phyloP scores from a whole-genome alignment of 2,888 invertebrate species.

The Dicyrtoma fusca region DNA sequence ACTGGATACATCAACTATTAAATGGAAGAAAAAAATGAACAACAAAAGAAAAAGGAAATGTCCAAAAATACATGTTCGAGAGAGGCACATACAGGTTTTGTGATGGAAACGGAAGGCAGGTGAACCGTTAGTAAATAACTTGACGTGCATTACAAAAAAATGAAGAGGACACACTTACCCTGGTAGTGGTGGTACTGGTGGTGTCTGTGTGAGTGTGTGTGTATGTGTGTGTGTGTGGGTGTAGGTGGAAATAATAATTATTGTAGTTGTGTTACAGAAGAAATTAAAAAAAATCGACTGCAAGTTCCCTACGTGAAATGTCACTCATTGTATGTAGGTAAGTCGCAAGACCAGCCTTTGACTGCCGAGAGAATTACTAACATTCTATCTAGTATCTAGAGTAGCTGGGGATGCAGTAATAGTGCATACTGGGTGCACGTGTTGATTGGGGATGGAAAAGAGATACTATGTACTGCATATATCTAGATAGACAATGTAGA shows the following conservation, averaged over 20 bases:
- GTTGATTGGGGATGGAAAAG: background rate
- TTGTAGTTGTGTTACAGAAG: background rate
- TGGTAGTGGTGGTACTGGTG: no score
- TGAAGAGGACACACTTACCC: no score
- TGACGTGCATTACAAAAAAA: background rate
- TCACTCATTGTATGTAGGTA: no score
- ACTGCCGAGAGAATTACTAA: no score
- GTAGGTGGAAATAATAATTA: background rate
- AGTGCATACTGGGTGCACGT: no score
- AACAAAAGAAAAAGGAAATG: background rate
- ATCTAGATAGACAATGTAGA: background rate
- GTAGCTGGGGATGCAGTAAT: no score
- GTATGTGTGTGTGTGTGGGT: background rate
- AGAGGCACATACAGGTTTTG: background rate
- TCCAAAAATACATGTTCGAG: background rate
- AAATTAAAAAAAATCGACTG: background rate
- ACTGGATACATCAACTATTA: background rate
- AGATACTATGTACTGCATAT: background rate
- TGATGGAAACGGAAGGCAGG: slow-evolving; percentile 35
- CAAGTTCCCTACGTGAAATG: background rate
- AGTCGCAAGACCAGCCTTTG: no score
- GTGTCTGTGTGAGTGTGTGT: background rate
- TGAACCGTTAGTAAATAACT: slow-evolving; percentile 31
- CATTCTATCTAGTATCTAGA: no score
- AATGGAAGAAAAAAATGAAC: background rate